Percentiles rank a stretch among this genome's conserved stretches.
phyloP scores from a whole-genome alignment of 2,113 vertebrate species.

The Origma solitaria region DNA sequence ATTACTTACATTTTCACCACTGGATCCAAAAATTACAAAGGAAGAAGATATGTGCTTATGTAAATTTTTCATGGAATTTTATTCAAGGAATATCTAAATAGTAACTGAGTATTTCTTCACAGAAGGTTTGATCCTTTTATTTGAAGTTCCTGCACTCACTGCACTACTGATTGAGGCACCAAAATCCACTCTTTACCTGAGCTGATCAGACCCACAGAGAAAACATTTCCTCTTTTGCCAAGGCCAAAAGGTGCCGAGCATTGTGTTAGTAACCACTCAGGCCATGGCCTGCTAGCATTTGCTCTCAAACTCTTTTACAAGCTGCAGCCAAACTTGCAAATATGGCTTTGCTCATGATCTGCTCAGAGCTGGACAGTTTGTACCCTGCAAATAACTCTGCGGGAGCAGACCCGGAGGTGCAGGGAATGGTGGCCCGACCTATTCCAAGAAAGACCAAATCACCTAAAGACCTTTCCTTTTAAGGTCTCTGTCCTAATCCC shows the following conservation, averaged over 20 bases:
- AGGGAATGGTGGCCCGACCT: not conserved
- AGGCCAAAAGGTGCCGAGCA: not conserved
- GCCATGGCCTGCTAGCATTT: not conserved
- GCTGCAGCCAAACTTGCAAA: not conserved
- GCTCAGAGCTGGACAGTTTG: not conserved
- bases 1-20: not conserved
- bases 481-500: not conserved
- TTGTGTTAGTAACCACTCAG: not conserved
- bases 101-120: not conserved
- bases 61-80: not conserved
- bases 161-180: not conserved
- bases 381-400: rapidly evolving
- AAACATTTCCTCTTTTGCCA: not conserved
- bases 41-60: not conserved
- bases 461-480: not conserved
- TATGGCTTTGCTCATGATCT: not conserved
- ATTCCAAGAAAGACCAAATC: not conserved
- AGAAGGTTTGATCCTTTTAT: not conserved
- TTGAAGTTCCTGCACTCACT: not conserved
- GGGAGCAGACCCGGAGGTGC: not conserved
- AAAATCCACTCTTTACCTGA: not conserved
- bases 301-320: not conserved
- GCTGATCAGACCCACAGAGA: not conserved
- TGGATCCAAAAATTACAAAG: not conserved
- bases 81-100: not conserved